Evolutionary conservation across 37 sponge, comb jelly and placozoan genomes (phyloP).

Genomic region (Spongia lamella): DNA sequence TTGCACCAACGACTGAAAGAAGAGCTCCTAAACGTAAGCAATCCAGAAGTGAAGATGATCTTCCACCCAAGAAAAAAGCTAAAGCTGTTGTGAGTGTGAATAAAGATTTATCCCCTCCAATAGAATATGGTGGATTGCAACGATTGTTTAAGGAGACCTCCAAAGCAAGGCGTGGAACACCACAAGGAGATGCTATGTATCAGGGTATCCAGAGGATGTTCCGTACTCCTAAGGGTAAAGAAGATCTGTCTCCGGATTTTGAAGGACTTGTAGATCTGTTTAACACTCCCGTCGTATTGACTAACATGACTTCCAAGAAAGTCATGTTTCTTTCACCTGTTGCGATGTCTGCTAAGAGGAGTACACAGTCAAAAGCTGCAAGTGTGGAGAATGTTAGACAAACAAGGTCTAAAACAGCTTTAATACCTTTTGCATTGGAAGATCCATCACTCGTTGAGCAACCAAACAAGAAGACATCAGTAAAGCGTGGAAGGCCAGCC

Average conservation of each 20-base stretch:
- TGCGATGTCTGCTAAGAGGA: slow-evolving; percentile 41
- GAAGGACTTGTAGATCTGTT: slow-evolving; percentile 20
- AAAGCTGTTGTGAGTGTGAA: no score
- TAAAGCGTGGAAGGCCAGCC: neutral
- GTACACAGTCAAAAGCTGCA: neutral
- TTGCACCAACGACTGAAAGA: slow-evolving; percentile 30
- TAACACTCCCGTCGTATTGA: neutral
- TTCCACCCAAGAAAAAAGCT: neutral
- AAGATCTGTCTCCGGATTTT: slow-evolving; percentile 18
- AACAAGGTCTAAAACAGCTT: neutral
- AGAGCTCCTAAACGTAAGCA: slow-evolving; percentile 44
- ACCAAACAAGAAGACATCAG: neutral
- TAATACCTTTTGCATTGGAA: neutral
- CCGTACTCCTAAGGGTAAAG: slow-evolving; percentile 20
- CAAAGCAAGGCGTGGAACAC: neutral
- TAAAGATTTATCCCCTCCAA: no score
- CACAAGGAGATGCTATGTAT: slow-evolving; percentile 2
- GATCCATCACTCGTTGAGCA: neutral
- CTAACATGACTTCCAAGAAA: no score
- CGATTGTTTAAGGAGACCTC: neutral
- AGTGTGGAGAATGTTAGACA: neutral
- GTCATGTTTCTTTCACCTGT: slow-evolving; percentile 55
- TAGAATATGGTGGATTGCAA: slow-evolving; percentile 2
- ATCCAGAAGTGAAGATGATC: slow-evolving; percentile 10
- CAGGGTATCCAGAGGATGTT: slow-evolving; percentile 23